phyloP scores from a whole-genome alignment of 2,888 invertebrate species.

The Octonoba sinensis region DNA sequence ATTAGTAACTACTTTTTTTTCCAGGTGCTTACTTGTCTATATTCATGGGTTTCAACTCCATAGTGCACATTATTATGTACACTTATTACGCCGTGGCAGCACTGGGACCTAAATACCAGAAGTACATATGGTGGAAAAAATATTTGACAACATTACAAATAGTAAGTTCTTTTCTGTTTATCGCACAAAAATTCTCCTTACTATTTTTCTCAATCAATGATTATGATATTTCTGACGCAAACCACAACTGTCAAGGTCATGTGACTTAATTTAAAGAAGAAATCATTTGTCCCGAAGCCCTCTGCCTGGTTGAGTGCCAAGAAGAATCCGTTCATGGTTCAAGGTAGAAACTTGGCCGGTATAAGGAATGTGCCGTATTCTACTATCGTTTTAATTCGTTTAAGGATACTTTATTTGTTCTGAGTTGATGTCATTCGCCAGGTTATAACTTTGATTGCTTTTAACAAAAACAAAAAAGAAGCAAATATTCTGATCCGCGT shows the following conservation, averaged over 20 bases:
- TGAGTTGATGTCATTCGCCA: no score
- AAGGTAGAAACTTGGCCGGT: no score
- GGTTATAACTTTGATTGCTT: no score
- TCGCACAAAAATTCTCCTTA: background rate
- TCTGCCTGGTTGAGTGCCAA: no score
- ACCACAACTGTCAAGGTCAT: background rate
- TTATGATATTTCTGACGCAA: background rate
- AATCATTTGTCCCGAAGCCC: no score
- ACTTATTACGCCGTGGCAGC: constrained; percentile 44
- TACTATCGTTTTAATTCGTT: no score
- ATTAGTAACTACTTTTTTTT: constrained; percentile 14
- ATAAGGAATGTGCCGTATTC: no score
- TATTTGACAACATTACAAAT: constrained; percentile 46
- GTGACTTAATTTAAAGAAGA: background rate
- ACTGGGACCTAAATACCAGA: constrained; percentile 49
- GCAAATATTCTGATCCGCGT: no score
- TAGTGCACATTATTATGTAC: constrained; percentile 46
- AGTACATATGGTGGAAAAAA: constrained; percentile 59
- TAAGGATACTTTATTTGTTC: no score
- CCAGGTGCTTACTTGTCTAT: constrained; percentile 42
- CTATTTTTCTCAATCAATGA: background rate
- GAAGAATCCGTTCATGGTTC: no score
- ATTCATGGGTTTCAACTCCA: constrained; percentile 30
- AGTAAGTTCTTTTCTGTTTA: constrained; percentile 15
- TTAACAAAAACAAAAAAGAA: no score